Percentiles rank a stretch among this genome's conserved stretches.
Conservation (phyloP, 2,888 invertebrate species). For the Synergus laeviventris region DNA sequence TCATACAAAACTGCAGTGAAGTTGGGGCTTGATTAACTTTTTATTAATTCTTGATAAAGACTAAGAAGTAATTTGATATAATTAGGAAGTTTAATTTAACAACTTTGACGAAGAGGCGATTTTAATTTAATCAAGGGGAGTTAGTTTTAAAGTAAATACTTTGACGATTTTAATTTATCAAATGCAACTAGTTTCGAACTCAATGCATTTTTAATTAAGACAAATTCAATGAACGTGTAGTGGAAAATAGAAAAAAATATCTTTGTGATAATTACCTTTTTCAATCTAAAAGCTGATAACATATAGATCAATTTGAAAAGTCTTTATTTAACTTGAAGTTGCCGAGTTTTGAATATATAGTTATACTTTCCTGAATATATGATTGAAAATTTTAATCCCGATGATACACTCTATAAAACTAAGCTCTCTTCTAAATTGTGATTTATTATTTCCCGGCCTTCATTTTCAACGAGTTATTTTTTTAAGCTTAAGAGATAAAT, state of each 20-base stretch:
- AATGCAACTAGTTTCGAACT: neutral
- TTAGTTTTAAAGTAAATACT: neutral
- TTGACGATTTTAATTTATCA: slow-evolving; percentile 11
- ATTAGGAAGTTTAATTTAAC: slow-evolving; percentile 20
- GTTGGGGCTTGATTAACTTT: slow-evolving; percentile 25
- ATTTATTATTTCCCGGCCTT: slow-evolving; percentile 17
- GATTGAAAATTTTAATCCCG: too few relatives aligned
- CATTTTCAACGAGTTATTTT: neutral
- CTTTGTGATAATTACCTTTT: too few relatives aligned
- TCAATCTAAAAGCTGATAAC: too few relatives aligned
- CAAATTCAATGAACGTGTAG: neutral
- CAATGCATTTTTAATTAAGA: neutral
- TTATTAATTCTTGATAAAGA: slow-evolving; percentile 18
- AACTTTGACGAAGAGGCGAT: neutral
- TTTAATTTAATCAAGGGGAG: neutral
- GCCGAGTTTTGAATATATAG: too few relatives aligned
- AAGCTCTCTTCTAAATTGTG: slow-evolving; percentile 16
- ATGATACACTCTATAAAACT: slow-evolving; percentile 5
- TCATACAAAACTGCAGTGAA: slow-evolving; percentile 22
- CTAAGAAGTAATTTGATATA: slow-evolving; percentile 12
- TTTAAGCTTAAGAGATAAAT: slow-evolving; percentile 29
- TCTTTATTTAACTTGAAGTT: too few relatives aligned
- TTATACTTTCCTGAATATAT: too few relatives aligned
- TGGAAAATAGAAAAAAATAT: too few relatives aligned
- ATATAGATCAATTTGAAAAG: too few relatives aligned